phyloP scores from a whole-genome alignment of 2,113 vertebrate species.

The Phasianus colchicus region DNA sequence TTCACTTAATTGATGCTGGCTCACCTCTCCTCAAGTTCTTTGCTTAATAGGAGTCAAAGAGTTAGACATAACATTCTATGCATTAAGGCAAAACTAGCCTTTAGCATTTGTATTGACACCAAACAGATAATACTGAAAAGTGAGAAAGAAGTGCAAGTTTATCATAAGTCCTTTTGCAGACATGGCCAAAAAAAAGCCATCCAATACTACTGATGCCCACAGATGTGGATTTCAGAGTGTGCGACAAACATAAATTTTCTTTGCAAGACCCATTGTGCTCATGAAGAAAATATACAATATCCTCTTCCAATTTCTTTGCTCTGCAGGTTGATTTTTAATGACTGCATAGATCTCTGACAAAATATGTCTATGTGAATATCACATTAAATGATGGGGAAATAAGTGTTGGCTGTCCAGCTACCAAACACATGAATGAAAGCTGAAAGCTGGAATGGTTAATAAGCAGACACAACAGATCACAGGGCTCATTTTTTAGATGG shows the following conservation, averaged over 20 bases:
- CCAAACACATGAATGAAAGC: not conserved
- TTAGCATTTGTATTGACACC: not conserved
- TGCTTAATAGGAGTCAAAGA: not conserved
- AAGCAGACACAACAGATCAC: not conserved
- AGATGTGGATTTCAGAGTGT: not conserved
- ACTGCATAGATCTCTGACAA: not conserved
- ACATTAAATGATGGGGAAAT: not conserved
- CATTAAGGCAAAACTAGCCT: not conserved
- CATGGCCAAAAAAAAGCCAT: not conserved
- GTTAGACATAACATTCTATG: not conserved
- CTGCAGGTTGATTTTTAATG: not conserved
- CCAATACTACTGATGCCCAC: not conserved
- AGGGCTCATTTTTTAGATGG: not conserved
- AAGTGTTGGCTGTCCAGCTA: not conserved
- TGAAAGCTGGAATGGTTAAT: not conserved
- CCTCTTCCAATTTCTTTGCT: not conserved
- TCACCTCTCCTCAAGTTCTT: not conserved
- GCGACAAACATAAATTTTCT: not conserved
- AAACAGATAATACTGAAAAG: not conserved
- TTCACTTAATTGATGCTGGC: not conserved
- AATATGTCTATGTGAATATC: not conserved
- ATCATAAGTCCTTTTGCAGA: not conserved
- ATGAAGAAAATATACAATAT: not conserved
- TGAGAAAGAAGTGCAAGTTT: not conserved
- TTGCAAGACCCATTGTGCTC: not conserved